These are phyloP conservation scores for Pelochelys cantorii DNA, from an alignment of 2,797 vertebrate genomes.

Conservation along the genomic window DNA sequence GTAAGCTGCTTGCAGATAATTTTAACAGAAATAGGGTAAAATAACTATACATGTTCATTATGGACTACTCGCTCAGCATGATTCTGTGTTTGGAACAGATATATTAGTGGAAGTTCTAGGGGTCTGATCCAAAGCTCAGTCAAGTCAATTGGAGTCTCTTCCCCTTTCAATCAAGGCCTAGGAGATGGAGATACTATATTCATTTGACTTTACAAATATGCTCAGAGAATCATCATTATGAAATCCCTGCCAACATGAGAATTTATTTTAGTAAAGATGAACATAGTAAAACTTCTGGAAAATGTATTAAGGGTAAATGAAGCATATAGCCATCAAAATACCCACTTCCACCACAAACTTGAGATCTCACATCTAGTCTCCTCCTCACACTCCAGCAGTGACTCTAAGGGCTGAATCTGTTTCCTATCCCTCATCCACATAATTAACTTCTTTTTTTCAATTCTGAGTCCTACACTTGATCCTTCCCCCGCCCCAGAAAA, in stretches of 20 bases:
- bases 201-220: neutral
- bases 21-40: neutral
- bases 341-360: neutral
- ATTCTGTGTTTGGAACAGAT: neutral
- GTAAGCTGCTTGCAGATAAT: neutral
- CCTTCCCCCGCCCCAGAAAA: neutral
- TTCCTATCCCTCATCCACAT: neutral
- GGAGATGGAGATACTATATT: neutral
- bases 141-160: neutral
- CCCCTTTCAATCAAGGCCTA: neutral
- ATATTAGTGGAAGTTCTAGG: neutral
- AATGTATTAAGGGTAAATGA: neutral
- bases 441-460: neutral
- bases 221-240: neutral
- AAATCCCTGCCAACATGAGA: neutral
- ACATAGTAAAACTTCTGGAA: neutral
- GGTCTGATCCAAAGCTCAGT: neutral
- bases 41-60: neutral
- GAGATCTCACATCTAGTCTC: neutral
- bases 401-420: neutral
- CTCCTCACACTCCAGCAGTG: neutral
- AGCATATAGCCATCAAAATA: neutral
- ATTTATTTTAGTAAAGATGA: neutral
- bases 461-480: neutral
- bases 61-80: neutral